Evolutionary conservation across 2,888 invertebrate genomes (phyloP), one percentile per base, ranked within the genome.

Genomic region (Coelopa pilipes): DNA sequence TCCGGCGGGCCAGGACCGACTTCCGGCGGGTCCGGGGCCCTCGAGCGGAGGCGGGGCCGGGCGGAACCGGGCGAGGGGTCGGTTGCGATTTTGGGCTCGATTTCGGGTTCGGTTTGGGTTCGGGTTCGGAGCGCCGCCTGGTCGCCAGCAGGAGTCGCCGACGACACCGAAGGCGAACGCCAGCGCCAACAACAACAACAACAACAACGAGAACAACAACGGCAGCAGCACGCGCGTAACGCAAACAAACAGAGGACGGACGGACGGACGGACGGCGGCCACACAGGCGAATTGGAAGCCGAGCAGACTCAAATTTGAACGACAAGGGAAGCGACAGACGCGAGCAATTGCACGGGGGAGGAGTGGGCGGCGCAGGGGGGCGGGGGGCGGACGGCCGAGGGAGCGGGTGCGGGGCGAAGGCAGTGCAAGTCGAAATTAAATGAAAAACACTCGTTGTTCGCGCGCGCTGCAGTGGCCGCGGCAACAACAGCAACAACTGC

Each of bases 401-500:
- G 17, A 34, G 11, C n/a, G 45, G 12, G 5, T 13, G 45, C 24
- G 53, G 13, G 12, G 17, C 49, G n/a, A 53, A 68, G 10, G 17
- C 7, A 11, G 49, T 17, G 13, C 13, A 21, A 66, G 19, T 49
- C 49, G 19, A 13, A 66, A 62, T 34, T 62, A n/a, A 62, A 62
- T 62, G 62, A 24, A 62, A 59, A 62, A 62, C 19, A 66, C 66
- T 50, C 49, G 49, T 66, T n/a, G 34, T 34, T 34, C 34, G 34
- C 49, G 66, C 66, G 46, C 66, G 50, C 49, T 66, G 66, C 66
- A 66, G 66, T 65, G 49, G 66, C 50, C 49, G 53, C 49, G 46
- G 53, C 34, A 34, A 34, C 7, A 34, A 34, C 34, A 34, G 7
- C 34, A 34, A 34, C 34, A 34, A 34, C 34, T 4, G 7, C 34